Conservation (phyloP, 2,888 invertebrate genomes). For the Apeira syringaria region DNA sequence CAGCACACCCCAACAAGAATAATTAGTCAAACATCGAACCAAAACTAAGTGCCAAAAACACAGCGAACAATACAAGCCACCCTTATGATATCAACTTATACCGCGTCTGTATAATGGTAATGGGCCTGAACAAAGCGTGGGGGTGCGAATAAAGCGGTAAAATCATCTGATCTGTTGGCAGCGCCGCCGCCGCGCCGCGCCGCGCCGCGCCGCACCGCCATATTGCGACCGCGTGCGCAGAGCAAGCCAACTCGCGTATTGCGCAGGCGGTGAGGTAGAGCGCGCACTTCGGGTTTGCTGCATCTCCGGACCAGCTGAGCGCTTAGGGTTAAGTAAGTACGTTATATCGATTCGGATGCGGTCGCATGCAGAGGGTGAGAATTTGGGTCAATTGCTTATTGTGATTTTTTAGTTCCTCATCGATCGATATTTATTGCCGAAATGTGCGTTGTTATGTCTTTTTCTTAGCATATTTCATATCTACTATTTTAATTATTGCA, state of each 20-base stretch:
- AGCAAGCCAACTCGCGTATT: background rate
- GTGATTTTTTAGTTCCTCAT: slow-evolving; percentile 23
- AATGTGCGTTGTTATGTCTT: no score
- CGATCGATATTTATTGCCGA: no score
- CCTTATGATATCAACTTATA: slow-evolving; percentile 14
- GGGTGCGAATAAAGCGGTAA: slow-evolving; percentile 23
- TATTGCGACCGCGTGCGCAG: slow-evolving; percentile 16
- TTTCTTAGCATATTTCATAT: no score
- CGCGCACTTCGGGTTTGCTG: slow-evolving; percentile 4
- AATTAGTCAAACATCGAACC: background rate
- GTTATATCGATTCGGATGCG: slow-evolving; percentile 26
- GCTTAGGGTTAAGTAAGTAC: slow-evolving; percentile 20
- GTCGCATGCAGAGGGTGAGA: slow-evolving; percentile 27
- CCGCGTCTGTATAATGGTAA: slow-evolving; percentile 22
- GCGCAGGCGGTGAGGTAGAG: slow-evolving; percentile 16
- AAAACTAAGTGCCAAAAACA: slow-evolving; percentile 1
- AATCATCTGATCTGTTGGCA: slow-evolving; percentile 18
- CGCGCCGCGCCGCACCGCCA: no score
- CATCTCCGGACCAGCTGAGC: slow-evolving; percentile 6
- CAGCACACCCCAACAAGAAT: background rate
- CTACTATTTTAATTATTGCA: no score
- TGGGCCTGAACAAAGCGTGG: slow-evolving; percentile 19
- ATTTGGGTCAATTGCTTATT: slow-evolving; percentile 33
- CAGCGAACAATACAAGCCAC: slow-evolving; percentile 11
- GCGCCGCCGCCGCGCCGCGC: slow-evolving; percentile 7